Base-by-base conservation (phyloP, 2,888 invertebrate species). In the Orgyia antiqua region DNA sequence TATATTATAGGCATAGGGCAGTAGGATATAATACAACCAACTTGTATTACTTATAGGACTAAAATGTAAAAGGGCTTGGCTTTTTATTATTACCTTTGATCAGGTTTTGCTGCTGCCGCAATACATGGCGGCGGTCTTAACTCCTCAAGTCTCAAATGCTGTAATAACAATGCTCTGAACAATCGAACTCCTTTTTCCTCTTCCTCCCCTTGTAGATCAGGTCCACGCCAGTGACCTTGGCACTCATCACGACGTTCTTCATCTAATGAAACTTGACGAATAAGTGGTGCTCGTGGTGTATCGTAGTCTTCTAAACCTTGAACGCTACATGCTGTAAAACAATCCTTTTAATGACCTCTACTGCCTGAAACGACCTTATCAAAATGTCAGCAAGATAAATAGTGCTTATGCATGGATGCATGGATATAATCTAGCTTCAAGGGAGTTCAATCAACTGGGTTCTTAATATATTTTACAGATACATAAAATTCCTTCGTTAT, bases 161-260 rank as follows among this genome's bases (percentile, higher is more conserved):
- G 80, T 34, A 87, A 61, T 33, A 87, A 44, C 48, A 88, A 36
- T n/a, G 80, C 73, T 27, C 84, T 53, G 74, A 88, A 77, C 62
- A 89, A 61, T 51, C 87, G 43, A 45, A 88, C 78, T 13, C 88
- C 78, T 43, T 74, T 63, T 58, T 88, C 82, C 12, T 82, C 82
- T 30, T 84, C 87, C 13, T 84, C 83, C 0, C 79, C 87, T 28
- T 73, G 77, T 3, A 80, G 59, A 10, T 74, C 72, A 0, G 70
- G 63, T 0, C 79, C 76, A 26, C 71, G 52, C 76, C 87, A 88
- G 45, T 87, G 88, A 1, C 87, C 88, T 33, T 75, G 87, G 40
- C 80, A 87, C 52, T 84, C 86, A 32, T 86, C 86, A 0, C 78
- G 68, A 0, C 87, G 56, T 40, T 87, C 87, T 39, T 87, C 87